Evolutionary conservation across 2,797 vertebrate genomes (phyloP), one percentile per base, ranked within the genome.

Genomic region (Mormyrops attenuatus): DNA sequence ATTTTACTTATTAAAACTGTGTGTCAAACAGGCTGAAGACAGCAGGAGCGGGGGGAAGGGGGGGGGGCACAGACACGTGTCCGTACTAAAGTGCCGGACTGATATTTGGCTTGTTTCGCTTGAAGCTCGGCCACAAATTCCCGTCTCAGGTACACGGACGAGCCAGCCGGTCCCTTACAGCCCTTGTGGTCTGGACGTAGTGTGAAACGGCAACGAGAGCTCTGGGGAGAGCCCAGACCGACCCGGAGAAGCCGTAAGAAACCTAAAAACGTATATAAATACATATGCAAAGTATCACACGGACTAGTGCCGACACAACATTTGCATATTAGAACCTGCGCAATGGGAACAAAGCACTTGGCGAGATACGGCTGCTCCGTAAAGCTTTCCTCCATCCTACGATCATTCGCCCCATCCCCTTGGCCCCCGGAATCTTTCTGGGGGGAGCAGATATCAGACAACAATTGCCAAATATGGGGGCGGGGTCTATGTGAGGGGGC

Each of bases 341-440:
- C 98, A 99, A 98, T 99, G 98, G 96, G 97, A 96, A 96, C 99
- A 99, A 99, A 99, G 99, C 99, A 99, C 98, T 99, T 99, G n/a
- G 96, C 96, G 99, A 97, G 97, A 97, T 96, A 95, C 96, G 95
- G 96, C 94, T 95, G 97, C 96, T 97, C 94, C 93, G 93, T 96
- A 97, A 96, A 97, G 96, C 96, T 96, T 95, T 44, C 34, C 90
- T 94, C 96, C 95, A 93, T 95, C 91, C 95, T 7, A 80, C 73
- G 15, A 20, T 44, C 38, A 80, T 41, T 38, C 34, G 38, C 34
- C 17, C 73, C 15, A 17, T 30, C 73, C 73, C 38, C 73, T 20
- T 17, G 17, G 38, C 34, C 73, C 73, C 15, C 15, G 88, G 93
- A 93, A 57, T 77, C 66, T 88, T 26, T 63, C 60, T 9, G 55